A percentile compares a stretch with the other conserved stretches of the same genome.
Evolutionary conservation across 2,113 vertebrate species (phyloP).

Genomic region (Melanerpes aurifrons): DNA sequence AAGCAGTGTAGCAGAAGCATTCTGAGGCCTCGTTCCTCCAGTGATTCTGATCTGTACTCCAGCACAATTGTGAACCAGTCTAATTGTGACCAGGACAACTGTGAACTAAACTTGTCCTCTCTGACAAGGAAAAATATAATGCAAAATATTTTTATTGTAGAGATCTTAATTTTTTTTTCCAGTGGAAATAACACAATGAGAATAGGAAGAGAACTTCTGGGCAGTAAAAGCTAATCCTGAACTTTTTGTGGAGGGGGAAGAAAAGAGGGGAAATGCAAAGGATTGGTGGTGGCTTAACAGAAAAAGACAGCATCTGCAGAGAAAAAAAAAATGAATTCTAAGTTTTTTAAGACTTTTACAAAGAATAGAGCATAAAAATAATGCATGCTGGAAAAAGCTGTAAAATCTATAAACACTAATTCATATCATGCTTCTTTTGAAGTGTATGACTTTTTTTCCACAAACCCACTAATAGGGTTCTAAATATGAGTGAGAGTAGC

Average conservation of each 20-base stretch:
- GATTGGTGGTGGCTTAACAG: slow-evolving; percentile 58
- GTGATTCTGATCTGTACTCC: background rate
- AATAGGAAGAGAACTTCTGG: background rate
- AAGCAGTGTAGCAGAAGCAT: background rate
- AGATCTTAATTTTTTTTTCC: background rate
- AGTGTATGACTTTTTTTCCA: slow-evolving; percentile 57
- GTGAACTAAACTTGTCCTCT: background rate
- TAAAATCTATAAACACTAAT: slow-evolving; percentile 76
- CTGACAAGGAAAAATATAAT: background rate
- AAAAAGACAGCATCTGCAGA: slow-evolving; percentile 58
- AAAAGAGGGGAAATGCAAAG: background rate
- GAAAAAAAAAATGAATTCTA: slow-evolving; percentile 69
- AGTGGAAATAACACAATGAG: background rate
- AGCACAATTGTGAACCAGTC: background rate
- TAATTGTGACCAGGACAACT: background rate
- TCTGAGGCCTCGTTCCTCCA: background rate
- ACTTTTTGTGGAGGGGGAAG: background rate
- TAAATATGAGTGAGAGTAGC: slow-evolving; percentile 64
- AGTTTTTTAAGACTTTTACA: slow-evolving; percentile 35
- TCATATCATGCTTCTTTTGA: slow-evolving; percentile 64
- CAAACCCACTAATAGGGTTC: slow-evolving; percentile 64
- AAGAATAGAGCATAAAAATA: slow-evolving; percentile 42
- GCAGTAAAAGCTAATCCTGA: background rate
- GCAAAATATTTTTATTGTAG: background rate
- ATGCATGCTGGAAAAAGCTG: slow-evolving; percentile 12